These are phyloP conservation scores for human DNA, from an alignment of 2,113 vertebrate species.

Conservation along the genomic window DNA sequence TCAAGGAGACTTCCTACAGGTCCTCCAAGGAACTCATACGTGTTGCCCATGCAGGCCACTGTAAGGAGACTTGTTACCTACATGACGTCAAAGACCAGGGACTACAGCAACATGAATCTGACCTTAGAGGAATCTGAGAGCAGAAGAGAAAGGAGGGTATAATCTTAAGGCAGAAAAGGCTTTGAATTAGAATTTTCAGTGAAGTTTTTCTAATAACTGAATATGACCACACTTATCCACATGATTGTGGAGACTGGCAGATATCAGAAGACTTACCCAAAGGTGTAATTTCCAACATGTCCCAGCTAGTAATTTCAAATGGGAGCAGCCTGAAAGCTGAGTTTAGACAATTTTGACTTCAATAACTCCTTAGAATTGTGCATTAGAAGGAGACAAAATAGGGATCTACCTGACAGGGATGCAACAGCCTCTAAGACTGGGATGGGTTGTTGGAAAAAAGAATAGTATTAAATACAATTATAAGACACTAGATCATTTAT, in stretches of 20 bases:
- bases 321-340: not conserved
- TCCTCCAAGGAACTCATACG: not conserved
- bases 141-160: not conserved
- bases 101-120: not conserved
- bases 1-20: not conserved
- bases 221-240: not conserved
- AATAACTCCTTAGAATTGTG: not conserved
- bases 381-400: not conserved
- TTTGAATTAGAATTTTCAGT: not conserved
- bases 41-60: not conserved
- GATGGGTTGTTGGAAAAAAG: not conserved
- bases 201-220: not conserved
- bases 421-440: not conserved
- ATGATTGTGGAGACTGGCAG: not conserved
- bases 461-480: not conserved
- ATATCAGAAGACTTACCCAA: not conserved
- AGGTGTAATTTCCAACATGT: not conserved
- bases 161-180: not conserved
- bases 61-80: not conserved
- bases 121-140: not conserved
- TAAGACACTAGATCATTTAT: not conserved
- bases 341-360: not conserved
- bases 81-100: not conserved
- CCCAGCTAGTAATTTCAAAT: not conserved
- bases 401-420: too few relatives aligned